phyloP scores from a whole-genome alignment of 1,140 invertebrate species.

The Helicoverpa zea region DNA sequence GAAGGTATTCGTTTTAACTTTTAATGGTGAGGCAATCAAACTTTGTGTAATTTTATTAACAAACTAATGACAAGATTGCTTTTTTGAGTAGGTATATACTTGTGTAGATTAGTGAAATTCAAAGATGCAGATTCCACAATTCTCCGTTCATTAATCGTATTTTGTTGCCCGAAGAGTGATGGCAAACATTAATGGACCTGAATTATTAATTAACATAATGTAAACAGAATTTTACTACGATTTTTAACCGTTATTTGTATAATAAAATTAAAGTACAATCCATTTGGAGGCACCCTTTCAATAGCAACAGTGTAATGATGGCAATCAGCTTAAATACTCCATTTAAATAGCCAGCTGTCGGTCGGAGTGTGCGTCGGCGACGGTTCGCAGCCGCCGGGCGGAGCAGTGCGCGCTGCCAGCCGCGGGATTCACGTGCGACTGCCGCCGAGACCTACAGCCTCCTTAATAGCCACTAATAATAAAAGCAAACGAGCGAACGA shows the following conservation, averaged over 20 bases:
- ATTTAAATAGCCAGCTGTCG: conserved; percentile 68
- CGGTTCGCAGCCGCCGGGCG: conserved; percentile 54
- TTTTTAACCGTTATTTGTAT: conserved; percentile 54
- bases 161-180: not conserved
- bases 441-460: conserved; percentile 48
- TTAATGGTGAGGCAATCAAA: not conserved
- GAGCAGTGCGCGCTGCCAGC: conserved; percentile 48
- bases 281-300: conserved; percentile 58
- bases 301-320: conserved; percentile 59
- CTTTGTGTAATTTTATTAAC: not conserved
- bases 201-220: conserved; percentile 36
- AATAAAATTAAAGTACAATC: conserved; percentile 59
- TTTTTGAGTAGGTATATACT: no score
- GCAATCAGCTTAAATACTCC: conserved; percentile 67
- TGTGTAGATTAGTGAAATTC: no score
- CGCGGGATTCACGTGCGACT: conserved; percentile 58
- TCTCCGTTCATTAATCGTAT: not conserved
- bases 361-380: conserved; percentile 52
- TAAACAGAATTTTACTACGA: conserved; percentile 43
- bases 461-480: conserved; percentile 71
- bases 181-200: conserved; percentile 15
- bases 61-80: no score
- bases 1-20: conserved; percentile 2
- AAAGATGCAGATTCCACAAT: not conserved
- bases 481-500: conserved; percentile 73